Base-by-base conservation (phyloP, 1,140 invertebrate genomes). In the Drosophila bocki region DNA sequence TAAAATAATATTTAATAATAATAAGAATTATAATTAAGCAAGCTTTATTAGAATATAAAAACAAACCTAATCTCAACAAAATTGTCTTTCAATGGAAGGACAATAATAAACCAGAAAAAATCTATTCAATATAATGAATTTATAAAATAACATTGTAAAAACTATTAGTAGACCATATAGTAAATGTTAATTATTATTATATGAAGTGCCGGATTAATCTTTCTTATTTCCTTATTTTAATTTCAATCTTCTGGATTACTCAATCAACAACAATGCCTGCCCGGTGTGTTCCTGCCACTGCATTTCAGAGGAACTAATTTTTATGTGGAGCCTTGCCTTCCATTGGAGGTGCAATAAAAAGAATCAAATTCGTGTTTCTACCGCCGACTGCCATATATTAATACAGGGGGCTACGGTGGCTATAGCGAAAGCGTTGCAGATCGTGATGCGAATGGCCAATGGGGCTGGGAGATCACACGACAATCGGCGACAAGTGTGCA, bases 261-360 rank as follows among this genome's bases (percentile, higher is more conserved):
- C 35, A 58, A 58, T 58, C 15, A 44, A 19, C 37, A 44, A 58
- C 22, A 58, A 42, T 29, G 6, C 54, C 19, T n/a, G 15, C 33
- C 33, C 1, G 15, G 7, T 2, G 26, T 54, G 53, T 37, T 54
- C 53, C 53, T 44, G 22, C 32, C 13, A 57, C 15, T 62, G 47
- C 59, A 39, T n/a, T 42, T 75, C 42, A 3, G 32, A 56, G 67
- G 37, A 65, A 12, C 15, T 48, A 33, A 78, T 86, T 82, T 44
- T 59, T 71, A 82, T 86, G 75, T 68, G 48, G 51, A 37, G 19
- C 76, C 61, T 26, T 29, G 39, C 71, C 53, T 63, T 39, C 22
- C 41, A 48, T 41, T 39, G 48, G 39, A 81, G 78, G 82, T 85
- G 82, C 64, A 85, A 85, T 85, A 85, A 81, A 85, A 85, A 67